Conservation (phyloP, 2,888 invertebrate genomes). For the Leptinotarsa tumamoca region DNA sequence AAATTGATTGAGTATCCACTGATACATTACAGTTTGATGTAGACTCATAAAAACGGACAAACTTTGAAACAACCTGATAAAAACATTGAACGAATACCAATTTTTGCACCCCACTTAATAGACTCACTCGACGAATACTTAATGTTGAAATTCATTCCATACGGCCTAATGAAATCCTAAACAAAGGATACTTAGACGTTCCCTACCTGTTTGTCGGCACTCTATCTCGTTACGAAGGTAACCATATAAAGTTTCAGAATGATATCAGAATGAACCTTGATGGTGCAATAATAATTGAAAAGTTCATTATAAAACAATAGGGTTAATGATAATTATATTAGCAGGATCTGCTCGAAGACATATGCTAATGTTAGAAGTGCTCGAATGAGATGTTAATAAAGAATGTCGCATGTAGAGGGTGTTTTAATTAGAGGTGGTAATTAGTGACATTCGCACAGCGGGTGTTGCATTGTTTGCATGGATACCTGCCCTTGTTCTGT, state of each 20-base stretch:
- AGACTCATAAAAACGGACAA: too few species aligned
- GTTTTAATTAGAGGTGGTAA: constrained; percentile 60
- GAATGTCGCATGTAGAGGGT: constrained; percentile 57
- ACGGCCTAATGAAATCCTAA: too few species aligned
- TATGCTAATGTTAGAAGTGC: constrained; percentile 40
- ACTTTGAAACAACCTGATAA: too few species aligned
- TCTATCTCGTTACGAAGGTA: constrained; percentile 33
- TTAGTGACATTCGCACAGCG: constrained; percentile 56
- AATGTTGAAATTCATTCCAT: too few species aligned
- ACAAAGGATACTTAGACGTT: not conserved
- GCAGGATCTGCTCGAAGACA: constrained; percentile 32
- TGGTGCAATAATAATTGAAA: constrained; percentile 48
- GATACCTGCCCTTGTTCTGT: constrained; percentile 44
- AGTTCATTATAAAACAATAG: constrained; percentile 50
- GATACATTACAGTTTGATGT: too few species aligned
- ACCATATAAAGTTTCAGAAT: constrained; percentile 41
- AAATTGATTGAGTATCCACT: too few species aligned
- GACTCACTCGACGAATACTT: too few species aligned
- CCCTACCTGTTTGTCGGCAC: constrained; percentile 22
- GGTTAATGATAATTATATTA: constrained; percentile 51
- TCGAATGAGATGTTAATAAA: constrained; percentile 53
- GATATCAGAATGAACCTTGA: constrained; percentile 44
- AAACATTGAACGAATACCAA: too few species aligned
- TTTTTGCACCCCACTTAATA: too few species aligned
- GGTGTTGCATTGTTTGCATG: constrained; percentile 49